Conservation (phyloP, 2,113 vertebrate genomes). For the Thermophis baileyi region DNA sequence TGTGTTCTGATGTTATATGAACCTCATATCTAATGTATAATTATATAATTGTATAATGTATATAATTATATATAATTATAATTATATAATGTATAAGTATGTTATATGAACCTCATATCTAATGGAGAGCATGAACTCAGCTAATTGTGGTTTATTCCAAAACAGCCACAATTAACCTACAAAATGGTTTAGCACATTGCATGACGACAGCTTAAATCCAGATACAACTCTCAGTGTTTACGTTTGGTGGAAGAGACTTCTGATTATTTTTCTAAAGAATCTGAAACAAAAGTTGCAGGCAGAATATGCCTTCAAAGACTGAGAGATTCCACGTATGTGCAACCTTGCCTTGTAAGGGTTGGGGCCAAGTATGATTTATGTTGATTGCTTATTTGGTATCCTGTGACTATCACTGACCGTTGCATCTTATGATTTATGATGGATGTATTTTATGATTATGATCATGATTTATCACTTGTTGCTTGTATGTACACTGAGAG, state of each 20-base stretch:
- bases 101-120: background rate
- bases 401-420: no score
- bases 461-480: no score
- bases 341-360: background rate
- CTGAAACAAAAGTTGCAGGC: background rate
- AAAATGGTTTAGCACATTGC: background rate
- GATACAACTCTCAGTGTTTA: background rate
- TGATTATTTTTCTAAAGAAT: background rate
- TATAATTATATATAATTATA: no score
- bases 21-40: no score
- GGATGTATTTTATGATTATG: no score
- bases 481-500: no score
- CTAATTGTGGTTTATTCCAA: background rate
- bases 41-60: no score
- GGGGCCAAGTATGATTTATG: no score
- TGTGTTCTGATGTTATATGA: no score
- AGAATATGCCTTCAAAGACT: slow-evolving; percentile 11
- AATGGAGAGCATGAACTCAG: background rate
- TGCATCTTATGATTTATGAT: no score
- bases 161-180: background rate
- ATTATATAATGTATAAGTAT: no score
- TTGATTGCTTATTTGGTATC: no score
- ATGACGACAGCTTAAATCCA: background rate
- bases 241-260: background rate
- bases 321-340: background rate